Base-by-base conservation (phyloP, 1,140 invertebrate genomes). In the Drosophila obscura region DNA sequence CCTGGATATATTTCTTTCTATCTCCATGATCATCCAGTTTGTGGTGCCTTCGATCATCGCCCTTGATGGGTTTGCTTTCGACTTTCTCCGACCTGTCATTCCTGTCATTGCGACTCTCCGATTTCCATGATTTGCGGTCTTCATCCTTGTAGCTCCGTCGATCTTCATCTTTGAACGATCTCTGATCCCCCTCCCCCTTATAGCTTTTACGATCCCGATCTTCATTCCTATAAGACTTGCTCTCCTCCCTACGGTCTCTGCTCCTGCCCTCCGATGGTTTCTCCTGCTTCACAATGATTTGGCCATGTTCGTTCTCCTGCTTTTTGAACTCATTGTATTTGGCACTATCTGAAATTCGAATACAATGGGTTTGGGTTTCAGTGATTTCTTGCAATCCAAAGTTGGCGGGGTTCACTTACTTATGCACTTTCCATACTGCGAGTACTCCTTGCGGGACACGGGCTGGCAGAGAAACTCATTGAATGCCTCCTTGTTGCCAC, bases 361-460 rank as follows among this genome's bases (percentile, higher is more conserved):
- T 9, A 28, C 48, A 41, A 45, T 46, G 15, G 51, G 69, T 51
- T 28, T 43, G 13, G 11, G 22, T 24, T 26, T 50, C 16, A 41
- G 15, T 26, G 16, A 26, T 6, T 13, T 8, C n/a, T 15, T 13
- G 15, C 2, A 28, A 28, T 6, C 19, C 19, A 19, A 19, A 19
- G 26, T 1, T 28, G 26, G 6, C 0, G 22, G 11, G 4, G 35
- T 13, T 39, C 74, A 95, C 94, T 94, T 93, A 96, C 95, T 96
- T 92, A 96, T 93, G 64, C 96, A 94, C 94, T 96, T 97, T 1
- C 95, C 95, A 82, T 96, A 95, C 91, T 96, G 95, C 8, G 94
- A 93, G 92, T 94, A 98, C 80, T 98, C 97, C 16, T 94, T 93
- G 80, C 95, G 95, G 0, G 95, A 94, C 2, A 98, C 96, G 0